Evolutionary conservation across 2,113 vertebrate genomes (phyloP).

Genomic region (Haemorhous mexicanus): DNA sequence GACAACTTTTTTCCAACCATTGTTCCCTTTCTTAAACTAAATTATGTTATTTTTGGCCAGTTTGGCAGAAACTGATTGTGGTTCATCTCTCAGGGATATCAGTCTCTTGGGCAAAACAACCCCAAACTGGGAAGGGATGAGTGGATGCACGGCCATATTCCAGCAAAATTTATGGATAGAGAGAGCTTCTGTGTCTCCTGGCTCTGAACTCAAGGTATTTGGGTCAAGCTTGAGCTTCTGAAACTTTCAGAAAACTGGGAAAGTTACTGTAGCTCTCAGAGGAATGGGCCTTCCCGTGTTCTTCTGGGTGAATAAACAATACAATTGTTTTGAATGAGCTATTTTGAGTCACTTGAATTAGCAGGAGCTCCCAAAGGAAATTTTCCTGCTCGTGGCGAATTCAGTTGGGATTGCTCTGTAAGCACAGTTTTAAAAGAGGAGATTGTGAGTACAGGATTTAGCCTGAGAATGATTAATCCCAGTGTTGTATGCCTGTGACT

Average conservation of each 20-base stretch:
- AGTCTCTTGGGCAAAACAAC: background rate
- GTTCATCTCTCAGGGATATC: background rate
- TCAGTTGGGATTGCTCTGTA: background rate
- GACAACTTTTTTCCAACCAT: accelerated
- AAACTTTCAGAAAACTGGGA: constrained; percentile 14
- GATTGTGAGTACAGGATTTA: background rate
- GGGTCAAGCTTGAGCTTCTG: constrained; percentile 2
- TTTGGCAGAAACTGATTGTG: background rate
- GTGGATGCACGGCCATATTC: background rate
- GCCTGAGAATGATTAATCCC: background rate
- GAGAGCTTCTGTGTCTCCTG: background rate
- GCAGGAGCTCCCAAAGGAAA: constrained; percentile 31
- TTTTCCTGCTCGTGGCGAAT: background rate
- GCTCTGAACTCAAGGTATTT: background rate
- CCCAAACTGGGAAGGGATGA: background rate
- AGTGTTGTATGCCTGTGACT: background rate
- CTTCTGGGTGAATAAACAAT: constrained; percentile 50
- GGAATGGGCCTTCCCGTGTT: background rate
- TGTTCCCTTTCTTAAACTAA: background rate
- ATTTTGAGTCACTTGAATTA: constrained; percentile 38
- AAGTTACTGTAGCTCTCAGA: background rate
- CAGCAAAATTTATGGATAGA: background rate
- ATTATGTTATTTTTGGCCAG: background rate
- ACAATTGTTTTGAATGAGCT: constrained; percentile 23
- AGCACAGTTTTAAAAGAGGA: background rate